Evolutionary conservation across 2,113 vertebrate species (phyloP).

Genomic region (Maylandia zebra): DNA sequence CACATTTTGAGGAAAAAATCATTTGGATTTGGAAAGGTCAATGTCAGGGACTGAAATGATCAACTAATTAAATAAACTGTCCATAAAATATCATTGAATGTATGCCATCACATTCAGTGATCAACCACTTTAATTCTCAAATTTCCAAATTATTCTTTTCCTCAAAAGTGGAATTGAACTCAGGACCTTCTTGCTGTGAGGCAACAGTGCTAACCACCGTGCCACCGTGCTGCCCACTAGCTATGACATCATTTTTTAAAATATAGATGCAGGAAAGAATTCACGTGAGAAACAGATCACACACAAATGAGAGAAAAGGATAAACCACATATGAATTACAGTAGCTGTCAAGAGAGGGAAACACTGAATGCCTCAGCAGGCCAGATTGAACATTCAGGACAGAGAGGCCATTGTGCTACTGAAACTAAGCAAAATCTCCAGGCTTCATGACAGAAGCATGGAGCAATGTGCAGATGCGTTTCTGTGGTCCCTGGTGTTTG

Average conservation of each 20-base stretch:
- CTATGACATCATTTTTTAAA: not conserved
- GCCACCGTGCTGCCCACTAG: not conserved
- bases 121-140: not conserved
- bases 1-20: not conserved
- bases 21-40: not conserved
- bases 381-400: not conserved
- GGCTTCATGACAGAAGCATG: not conserved
- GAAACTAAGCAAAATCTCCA: not conserved
- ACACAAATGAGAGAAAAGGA: not conserved
- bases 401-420: not conserved
- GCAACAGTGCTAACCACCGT: no score
- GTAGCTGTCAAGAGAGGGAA: not conserved
- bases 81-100: not conserved
- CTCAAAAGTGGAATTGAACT: not conserved
- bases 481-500: not conserved
- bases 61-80: not conserved
- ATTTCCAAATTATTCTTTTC: not conserved
- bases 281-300: not conserved
- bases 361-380: not conserved
- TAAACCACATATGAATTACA: not conserved
- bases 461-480: not conserved
- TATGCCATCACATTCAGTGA: not conserved
- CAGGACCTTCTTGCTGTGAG: no score
- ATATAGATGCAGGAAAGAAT: not conserved
- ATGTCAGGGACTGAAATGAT: not conserved